Percentiles rank a stretch among this genome's conserved stretches.
These are phyloP conservation scores for Mayetiola destructor DNA, from an alignment of 2,888 invertebrate genomes.

Conservation along the genomic window DNA sequence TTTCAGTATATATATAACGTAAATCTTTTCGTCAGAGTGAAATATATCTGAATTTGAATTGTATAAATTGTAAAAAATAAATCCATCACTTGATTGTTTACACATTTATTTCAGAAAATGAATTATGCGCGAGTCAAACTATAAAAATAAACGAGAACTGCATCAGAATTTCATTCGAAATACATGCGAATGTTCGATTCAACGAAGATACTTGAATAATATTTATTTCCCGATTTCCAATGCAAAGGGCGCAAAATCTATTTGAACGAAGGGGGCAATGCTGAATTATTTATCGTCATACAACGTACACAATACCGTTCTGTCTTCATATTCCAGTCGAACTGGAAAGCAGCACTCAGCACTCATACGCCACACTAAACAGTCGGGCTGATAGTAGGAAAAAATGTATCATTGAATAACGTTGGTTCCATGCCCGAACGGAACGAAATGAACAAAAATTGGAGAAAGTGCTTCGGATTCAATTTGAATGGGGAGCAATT, in stretches of 20 bases:
- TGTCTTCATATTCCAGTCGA: too few relatives aligned
- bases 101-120: not conserved
- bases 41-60: not conserved
- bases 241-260: not conserved
- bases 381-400: too few relatives aligned
- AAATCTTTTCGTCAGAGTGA: not conserved
- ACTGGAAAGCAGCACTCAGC: too few relatives aligned
- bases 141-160: not conserved
- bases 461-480: slow-evolving; percentile 8
- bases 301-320: too few relatives aligned
- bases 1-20: too few relatives aligned
- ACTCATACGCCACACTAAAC: too few relatives aligned
- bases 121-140: not conserved
- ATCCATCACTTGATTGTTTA: not conserved
- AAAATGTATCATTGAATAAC: too few relatives aligned
- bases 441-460: not conserved
- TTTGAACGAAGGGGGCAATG: not conserved
- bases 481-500: not conserved
- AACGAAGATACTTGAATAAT: not conserved
- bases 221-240: too few relatives aligned
- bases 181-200: not conserved
- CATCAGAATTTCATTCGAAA: not conserved
- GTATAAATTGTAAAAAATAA: not conserved
- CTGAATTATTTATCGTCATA: too few relatives aligned
- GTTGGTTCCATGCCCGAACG: too few relatives aligned